These are phyloP conservation scores for Pseudochirops cupreus DNA, from an alignment of 2,797 vertebrate genomes.

Conservation along the genomic window DNA sequence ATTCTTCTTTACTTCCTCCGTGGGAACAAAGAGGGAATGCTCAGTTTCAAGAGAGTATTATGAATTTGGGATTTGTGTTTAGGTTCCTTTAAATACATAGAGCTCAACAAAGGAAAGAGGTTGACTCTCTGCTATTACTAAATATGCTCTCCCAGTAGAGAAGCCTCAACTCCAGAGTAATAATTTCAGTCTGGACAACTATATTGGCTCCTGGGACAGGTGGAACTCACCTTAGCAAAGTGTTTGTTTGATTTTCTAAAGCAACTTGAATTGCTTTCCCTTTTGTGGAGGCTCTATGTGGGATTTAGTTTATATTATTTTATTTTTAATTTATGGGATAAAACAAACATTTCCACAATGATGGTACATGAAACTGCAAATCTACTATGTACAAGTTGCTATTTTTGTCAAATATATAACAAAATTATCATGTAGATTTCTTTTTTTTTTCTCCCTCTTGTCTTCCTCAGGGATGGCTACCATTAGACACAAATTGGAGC, in stretches of 20 bases:
- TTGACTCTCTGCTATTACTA: background rate
- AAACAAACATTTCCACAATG: too few relatives aligned
- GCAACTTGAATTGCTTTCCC: background rate
- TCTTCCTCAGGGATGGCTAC: too few relatives aligned
- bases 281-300: background rate
- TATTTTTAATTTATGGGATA: too few relatives aligned
- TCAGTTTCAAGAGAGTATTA: background rate
- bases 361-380: background rate
- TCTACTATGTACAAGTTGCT: background rate
- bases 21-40: background rate
- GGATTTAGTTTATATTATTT: background rate
- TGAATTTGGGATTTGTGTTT: background rate
- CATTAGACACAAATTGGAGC: too few relatives aligned
- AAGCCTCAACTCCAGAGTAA: background rate
- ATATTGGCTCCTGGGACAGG: background rate
- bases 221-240: background rate
- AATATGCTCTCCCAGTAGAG: background rate
- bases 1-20: background rate
- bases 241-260: background rate
- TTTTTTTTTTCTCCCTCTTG: background rate
- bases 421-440: background rate
- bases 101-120: background rate
- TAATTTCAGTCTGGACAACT: background rate
- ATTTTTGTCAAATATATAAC: background rate
- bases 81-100: background rate